Evolutionary conservation across 2,888 invertebrate species (phyloP), one percentile per base, ranked within the genome.

Genomic region (Drosophila flavopinicola): DNA sequence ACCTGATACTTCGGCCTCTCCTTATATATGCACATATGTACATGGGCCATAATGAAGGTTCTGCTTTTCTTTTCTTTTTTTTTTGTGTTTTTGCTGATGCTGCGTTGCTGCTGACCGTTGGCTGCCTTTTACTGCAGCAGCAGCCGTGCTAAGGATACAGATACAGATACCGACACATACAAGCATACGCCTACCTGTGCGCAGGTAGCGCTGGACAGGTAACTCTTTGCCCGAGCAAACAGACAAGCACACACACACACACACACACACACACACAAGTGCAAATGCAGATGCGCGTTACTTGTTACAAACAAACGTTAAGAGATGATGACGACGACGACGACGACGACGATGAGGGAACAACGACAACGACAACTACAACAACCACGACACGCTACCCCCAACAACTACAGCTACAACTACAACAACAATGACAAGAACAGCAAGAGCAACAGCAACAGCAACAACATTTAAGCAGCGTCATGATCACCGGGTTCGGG

Each of bases 181-280:
- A 71, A 67, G 74, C 78, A 63, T 67, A 85, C 85, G 77, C 85
- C 85, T 83, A 85, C 83, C 85, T 83, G 85, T 73, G 67, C 66
- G 41, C 80, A 84, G 80, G 80, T 84, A 84, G 75, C 61, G 56
- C 60, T 60, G 39, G 51, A 37, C 84, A 84, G 80, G 76, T 78
- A 84, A 80, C 73, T 75, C 84, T 79, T 83, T 83, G 72, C 45
- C 61, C 60, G 27, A 60, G 66, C 69, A 80, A 84, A 73, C 77
- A 69, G 39, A 54, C 60, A 64, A 39, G 53, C 59, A 66, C 15
- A 13, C 33, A 53, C 66, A 64, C 54, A 53, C 37, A 49, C 51
- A 44, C 44, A 41, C 49, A 41, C 30, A 42, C 33, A 41, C 44
- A 57, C 37, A 47, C 41, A 59, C 54, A 51, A 37, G 42, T 66